Evolutionary conservation across 1,140 invertebrate genomes (phyloP).

Genomic region (Drosophila pachea): DNA sequence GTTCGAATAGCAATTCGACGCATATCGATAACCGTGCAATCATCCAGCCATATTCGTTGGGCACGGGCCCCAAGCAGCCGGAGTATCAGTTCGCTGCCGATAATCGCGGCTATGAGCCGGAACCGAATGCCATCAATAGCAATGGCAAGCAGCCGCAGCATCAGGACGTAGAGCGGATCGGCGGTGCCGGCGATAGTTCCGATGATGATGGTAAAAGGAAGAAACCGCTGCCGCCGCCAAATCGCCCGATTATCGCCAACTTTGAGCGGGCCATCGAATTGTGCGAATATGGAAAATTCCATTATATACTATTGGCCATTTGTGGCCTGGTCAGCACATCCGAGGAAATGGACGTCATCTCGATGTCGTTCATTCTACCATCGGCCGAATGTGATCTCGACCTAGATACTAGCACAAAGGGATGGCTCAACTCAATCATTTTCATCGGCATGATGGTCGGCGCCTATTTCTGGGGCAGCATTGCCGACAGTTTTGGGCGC

Average conservation of each 20-base stretch:
- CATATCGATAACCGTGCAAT: constrained; percentile 75
- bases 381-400: constrained; percentile 95
- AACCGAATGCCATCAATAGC: constrained; percentile 25
- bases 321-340: constrained; percentile 96
- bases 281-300: constrained; percentile 94
- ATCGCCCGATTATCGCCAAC: constrained; percentile 84
- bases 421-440: constrained; percentile 92
- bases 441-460: constrained; percentile 96
- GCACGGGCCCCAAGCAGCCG: constrained; percentile 58
- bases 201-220: constrained; percentile 52
- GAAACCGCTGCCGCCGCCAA: constrained; percentile 71
- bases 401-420: constrained; percentile 90
- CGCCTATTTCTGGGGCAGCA: constrained; percentile 93
- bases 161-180: constrained; percentile 74
- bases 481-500: constrained; percentile 91
- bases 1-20: constrained; percentile 37
- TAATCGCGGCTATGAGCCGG: constrained; percentile 71
- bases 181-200: constrained; percentile 60
- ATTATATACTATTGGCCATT: constrained; percentile 91
- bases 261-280: constrained; percentile 91
- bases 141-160: constrained; percentile 61
- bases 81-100: constrained; percentile 74
- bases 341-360: constrained; percentile 97
- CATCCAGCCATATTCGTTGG: constrained; percentile 72
- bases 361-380: constrained; percentile 95